Evolutionary conservation across 1,140 invertebrate species (phyloP), one percentile per base, ranked within the genome.

Genomic region (Trichomalopsis sarcophagae): DNA sequence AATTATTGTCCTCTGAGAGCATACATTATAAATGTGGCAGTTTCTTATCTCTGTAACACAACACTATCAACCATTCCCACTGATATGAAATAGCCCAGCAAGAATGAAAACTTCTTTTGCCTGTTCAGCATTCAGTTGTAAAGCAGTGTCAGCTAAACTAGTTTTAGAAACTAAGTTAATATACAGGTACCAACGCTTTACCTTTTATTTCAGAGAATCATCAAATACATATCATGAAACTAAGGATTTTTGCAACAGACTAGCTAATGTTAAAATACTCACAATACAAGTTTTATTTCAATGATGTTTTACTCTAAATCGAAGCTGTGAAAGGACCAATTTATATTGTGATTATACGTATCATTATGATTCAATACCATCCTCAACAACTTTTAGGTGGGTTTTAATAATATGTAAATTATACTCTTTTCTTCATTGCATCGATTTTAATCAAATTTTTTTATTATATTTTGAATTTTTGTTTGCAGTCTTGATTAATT

Each of bases 1-100:
- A 44, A 69, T 80, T 80, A 6, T 71, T 62, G 33, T 44, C 2
- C 30, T 80, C 71, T 30, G 6, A 73, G 50, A 73, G 66, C 33
- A 33, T 77, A 62, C 50, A 55, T 50, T 55, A 79, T 73, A 79
- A 84, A 79, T 79, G 40, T 62, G 30, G 27, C 40, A 74, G 23
- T 50, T n/a, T 23, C 44, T 84, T 84, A 84, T 84, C 84, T 80
- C 14, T 84, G 30, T 68, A 47, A 80, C 71, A 21, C 3, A 71
- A 75, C 21, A 84, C 78, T 81, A 81, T 84, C 84, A 84, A 74
- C 78, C 50, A 44, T 71, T 40, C 62, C 36, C 11, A 74, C 77
- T 84, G 84, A 81, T 84, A 84, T 84, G 7, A 84, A 80, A 44
- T 55, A 80, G 50, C 36, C 36, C 14, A 14, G 47, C 40, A 81